phyloP scores from a whole-genome alignment of 2,888 invertebrate genomes.

The Lasioglossum oenotherae region DNA sequence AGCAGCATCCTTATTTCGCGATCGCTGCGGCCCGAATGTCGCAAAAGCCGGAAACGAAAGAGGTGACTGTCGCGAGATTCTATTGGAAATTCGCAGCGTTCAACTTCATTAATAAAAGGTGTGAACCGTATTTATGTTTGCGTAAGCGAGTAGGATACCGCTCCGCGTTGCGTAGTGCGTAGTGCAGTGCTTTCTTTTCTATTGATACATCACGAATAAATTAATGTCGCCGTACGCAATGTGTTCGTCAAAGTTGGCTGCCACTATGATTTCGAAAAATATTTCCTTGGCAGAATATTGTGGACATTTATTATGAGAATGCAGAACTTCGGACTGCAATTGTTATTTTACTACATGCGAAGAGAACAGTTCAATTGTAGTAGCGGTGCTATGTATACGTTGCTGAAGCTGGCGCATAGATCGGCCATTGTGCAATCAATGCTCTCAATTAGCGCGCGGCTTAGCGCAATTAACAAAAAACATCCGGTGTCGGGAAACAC shows the following conservation, averaged over 20 bases:
- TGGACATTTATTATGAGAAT: background rate
- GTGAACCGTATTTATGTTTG: slow-evolving; percentile 55
- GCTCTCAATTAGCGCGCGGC: slow-evolving; percentile 11
- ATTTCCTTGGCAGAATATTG: background rate
- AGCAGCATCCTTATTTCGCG: slow-evolving; percentile 76
- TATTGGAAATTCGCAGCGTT: slow-evolving; percentile 80
- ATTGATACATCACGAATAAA: background rate
- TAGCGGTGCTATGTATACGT: background rate
- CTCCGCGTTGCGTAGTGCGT: background rate
- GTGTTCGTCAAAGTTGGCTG: background rate
- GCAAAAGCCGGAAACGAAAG: slow-evolving; percentile 75
- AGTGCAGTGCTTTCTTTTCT: slow-evolving; percentile 12
- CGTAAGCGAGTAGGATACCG: slow-evolving; percentile 13
- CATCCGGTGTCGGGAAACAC: slow-evolving; percentile 1
- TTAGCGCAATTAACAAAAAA: slow-evolving; percentile 24
- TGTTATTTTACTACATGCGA: background rate
- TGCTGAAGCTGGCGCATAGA: background rate
- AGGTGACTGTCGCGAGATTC: slow-evolving; percentile 75
- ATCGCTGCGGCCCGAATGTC: slow-evolving; percentile 78
- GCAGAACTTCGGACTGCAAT: background rate
- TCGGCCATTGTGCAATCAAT: background rate
- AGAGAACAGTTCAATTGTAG: background rate
- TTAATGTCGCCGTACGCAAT: background rate
- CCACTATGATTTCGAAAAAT: background rate
- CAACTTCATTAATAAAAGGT: slow-evolving; percentile 78